Base-by-base conservation (phyloP, 1,140 invertebrate species). In the Agrypnia vestita region DNA sequence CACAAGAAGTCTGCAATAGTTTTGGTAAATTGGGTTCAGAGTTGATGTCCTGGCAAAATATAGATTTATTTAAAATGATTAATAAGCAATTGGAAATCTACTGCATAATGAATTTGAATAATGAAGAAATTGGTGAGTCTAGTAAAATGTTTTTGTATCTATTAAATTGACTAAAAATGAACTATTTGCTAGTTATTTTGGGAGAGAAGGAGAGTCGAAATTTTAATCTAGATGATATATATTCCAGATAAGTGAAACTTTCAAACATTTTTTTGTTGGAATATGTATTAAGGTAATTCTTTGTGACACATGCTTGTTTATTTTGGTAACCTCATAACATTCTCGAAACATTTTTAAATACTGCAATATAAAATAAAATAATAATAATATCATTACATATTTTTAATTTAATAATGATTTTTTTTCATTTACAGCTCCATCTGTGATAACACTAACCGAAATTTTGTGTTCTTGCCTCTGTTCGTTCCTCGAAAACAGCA, bases 11-110 rank as follows among this genome's bases (percentile, higher is more conserved):
- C 49, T 80, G 78, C 62, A 49, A 80, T 21, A 46, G 44, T 25
- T 82, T 82, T 67, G 81, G 78, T 35, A 77, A 82, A 56, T 44
- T 82, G 17, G 61, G 53, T 19, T 79, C 81, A 35, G 78, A 79
- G 15, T 47, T 82, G 13, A 76, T 79, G 62, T 77, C 78, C 44
- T 77, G 81, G 73, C 78, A 80, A 47, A 76, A 80, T 53, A 77
- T 78, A 11, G 74, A 82, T 6, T 43, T 82, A 17, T 80, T 82
- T 12, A 79, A 76, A 21, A 44, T 55, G 51, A 64, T 82, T 12
- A 67, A 49, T 13, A 62, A 74, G 12, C 56, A 53, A 61, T 77
- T 82, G n/a, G 51, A 80, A 15, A 56, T 59, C 10, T 72, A 74
- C 43, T 75, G 80, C 25, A 64, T 73, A 21, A 35, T n/a, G 19